Evolutionary conservation across 1,140 invertebrate genomes (phyloP), one percentile per base, ranked within the genome.

Genomic region (Heliconius hewitsoni): DNA sequence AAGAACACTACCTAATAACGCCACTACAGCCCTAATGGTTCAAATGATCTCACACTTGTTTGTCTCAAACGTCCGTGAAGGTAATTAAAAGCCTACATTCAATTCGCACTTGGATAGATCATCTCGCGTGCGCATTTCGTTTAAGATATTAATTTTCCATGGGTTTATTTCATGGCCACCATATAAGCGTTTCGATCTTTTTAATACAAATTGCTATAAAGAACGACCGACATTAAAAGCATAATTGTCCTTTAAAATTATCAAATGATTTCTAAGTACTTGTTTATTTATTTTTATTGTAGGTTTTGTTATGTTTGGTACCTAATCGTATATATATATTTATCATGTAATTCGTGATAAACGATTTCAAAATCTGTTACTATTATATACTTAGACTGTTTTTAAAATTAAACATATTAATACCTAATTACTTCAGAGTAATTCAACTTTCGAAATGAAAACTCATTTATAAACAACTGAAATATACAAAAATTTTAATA

Each of bases 111-210:
- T 46, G 39, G 55, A 78, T 60, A 42, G 52, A 78, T 78, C 27
- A 18, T 46, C 46, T 60, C 37, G 76, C 76, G 76, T 78, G 76
- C 55, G 23, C 52, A 30, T 46, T 71, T 46, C 74, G 50, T 72
- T 78, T 78, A 30, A 78, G 30, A 55, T 52, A 55, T 34, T 78
- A 78, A 60, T 73, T 73, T 57, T 71, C 70, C 39, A 52, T 73
- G 71, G 76, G 76, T 60, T 76, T 34, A 50, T 71, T 70, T 76
- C 74, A 76, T 76, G 60, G 60, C 34, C 60, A 66, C 60, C 30
- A 66, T 66, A 66, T 30, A 66, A 13, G 0, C 27, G 60, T 30
- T 66, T 66, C 30, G 60, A 66, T 66, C 23, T 66, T 66, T 66
- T 30, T 9, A 66, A 27, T 23, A 30, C 27, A 66, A 66, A 66